Conservation (phyloP, 2,797 vertebrate species). For the Diplodus sargus region DNA sequence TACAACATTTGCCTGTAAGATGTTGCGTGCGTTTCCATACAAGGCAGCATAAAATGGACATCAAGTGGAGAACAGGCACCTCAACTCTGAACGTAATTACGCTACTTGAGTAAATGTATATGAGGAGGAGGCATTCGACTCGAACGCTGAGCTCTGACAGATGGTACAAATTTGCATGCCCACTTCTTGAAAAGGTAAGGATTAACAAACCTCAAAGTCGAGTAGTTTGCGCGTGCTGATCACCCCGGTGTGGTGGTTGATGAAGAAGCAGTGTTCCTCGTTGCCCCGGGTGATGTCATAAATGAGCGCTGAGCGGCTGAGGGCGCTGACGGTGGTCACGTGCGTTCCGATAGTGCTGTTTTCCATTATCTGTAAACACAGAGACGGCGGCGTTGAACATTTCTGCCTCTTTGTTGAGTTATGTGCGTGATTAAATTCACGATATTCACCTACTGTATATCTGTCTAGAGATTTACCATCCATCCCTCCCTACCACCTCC, state of each 20-base stretch:
- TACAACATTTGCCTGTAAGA: no score
- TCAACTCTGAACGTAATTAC: no score
- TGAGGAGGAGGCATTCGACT: background rate
- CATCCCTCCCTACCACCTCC: background rate
- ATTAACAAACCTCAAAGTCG: constrained; percentile 89
- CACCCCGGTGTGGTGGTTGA: constrained; percentile 94
- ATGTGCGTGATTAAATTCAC: background rate
- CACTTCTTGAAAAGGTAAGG: background rate
- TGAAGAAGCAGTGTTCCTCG: constrained; percentile 85
- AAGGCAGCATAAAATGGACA: no score
- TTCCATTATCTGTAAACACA: constrained; percentile 86
- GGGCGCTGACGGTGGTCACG: constrained; percentile 88
- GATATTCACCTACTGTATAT: constrained; percentile 10
- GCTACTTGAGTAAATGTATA: background rate
- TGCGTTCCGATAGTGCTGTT: constrained; percentile 87
- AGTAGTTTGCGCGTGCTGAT: constrained; percentile 89
- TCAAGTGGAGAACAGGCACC: no score
- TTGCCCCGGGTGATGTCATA: constrained; percentile 94
- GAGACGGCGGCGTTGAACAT: background rate
- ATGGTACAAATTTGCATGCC: constrained; percentile 4
- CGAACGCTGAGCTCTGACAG: background rate
- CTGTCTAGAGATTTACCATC: constrained; percentile 14
- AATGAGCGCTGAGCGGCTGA: constrained; percentile 91
- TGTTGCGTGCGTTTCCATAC: no score
- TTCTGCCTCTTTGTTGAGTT: background rate